Conservation (phyloP, 2,113 vertebrate species). For the Rhinopomastus cyanomelas region DNA sequence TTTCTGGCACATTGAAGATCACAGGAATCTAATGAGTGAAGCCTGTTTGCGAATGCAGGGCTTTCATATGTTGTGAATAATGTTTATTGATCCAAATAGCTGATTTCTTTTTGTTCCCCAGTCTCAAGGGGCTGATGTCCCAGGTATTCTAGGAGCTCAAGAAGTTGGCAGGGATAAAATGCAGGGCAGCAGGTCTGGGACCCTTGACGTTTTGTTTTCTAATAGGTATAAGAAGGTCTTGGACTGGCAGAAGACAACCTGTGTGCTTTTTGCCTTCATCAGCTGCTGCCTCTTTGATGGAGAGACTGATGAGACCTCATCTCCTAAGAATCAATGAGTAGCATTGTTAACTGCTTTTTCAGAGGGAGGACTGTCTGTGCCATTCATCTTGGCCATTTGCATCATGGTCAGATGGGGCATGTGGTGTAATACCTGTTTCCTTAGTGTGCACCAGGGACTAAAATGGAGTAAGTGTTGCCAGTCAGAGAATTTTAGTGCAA, state of each 20-base stretch:
- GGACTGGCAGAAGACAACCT: too few relatives aligned
- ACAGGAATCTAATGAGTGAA: conserved; percentile 21
- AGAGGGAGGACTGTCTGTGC: neutral
- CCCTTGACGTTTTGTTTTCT: neutral
- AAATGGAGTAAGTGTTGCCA: neutral
- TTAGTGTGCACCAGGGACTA: neutral
- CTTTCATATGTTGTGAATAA: rapidly evolving
- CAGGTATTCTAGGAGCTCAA: neutral
- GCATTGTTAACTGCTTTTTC: neutral
- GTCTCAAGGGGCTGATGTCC: neutral
- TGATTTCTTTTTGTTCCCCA: neutral
- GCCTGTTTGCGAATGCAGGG: neutral
- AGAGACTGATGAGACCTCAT: neutral
- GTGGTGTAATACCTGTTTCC: neutral
- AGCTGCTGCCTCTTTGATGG: neutral
- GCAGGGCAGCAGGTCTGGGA: neutral
- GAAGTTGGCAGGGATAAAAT: neutral
- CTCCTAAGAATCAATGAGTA: neutral
- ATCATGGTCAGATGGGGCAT: neutral
- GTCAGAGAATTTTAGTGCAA: neutral
- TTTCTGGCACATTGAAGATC: neutral
- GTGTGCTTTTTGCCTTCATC: neutral
- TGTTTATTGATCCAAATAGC: neutral
- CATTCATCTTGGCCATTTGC: neutral
- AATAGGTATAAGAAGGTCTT: neutral